A percentile compares a stretch with the other conserved stretches of the same genome.
These are phyloP conservation scores for Drosophila mauritiana DNA, from an alignment of 1,140 invertebrate genomes.

Conservation along the genomic window DNA sequence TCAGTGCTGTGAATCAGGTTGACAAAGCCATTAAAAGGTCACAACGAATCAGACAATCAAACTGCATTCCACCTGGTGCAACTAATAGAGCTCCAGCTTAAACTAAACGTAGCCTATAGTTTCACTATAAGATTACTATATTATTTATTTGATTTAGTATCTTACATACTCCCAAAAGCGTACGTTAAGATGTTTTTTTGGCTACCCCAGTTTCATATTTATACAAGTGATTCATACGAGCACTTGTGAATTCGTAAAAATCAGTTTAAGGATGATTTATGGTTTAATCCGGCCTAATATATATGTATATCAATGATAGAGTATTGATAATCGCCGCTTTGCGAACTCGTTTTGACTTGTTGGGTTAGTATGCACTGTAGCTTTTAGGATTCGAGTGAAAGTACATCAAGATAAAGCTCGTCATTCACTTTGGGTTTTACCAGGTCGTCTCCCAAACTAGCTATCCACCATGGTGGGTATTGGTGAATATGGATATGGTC, in stretches of 20 bases:
- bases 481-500: constrained; percentile 23
- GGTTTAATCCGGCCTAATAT: background rate
- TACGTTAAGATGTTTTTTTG: no score
- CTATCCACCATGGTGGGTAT: background rate
- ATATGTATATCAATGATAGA: no score
- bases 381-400: no score
- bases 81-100: background rate
- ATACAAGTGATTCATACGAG: background rate
- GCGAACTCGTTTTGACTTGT: no score
- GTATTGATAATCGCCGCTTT: no score
- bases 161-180: background rate
- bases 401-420: no score
- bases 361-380: no score
- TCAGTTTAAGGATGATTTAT: background rate
- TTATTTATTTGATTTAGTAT: background rate
- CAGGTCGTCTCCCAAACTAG: background rate
- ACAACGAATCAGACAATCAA: background rate
- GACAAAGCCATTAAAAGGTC: background rate
- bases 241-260: background rate
- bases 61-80: background rate
- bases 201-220: no score
- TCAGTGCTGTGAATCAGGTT: background rate
- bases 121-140: no score
- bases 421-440: no score
- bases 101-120: no score